Percentiles rank a stretch among this genome's conserved stretches.
Evolutionary conservation across 2,888 invertebrate species (phyloP).

Genomic region (Epistrophe grossulariae): DNA sequence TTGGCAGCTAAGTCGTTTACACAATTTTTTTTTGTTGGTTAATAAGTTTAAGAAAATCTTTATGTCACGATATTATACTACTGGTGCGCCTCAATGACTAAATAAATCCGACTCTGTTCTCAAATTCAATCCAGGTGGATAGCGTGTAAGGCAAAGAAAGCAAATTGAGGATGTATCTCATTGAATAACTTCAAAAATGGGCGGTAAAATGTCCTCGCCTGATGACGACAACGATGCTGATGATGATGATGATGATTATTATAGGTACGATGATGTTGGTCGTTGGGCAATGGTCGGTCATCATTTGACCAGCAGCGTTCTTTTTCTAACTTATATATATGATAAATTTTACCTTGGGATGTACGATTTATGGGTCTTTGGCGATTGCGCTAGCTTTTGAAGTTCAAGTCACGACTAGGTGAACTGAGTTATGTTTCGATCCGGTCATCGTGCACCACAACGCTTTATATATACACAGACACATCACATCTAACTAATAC

Average conservation of each 20-base stretch:
- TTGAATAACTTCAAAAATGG: constrained; percentile 67
- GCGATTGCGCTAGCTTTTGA: constrained; percentile 68
- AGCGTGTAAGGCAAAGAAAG: constrained; percentile 3
- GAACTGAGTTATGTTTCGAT: constrained; percentile 57
- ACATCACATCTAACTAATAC: constrained; percentile 9
- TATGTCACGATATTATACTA: no score
- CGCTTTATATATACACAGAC: not conserved
- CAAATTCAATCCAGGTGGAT: constrained; percentile 41
- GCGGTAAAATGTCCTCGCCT: constrained; percentile 57
- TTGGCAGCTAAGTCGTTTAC: no score
- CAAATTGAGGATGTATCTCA: constrained; percentile 59
- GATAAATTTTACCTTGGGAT: constrained; percentile 31
- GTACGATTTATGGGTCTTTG: constrained; percentile 61
- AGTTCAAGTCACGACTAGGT: constrained; percentile 70
- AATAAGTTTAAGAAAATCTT: no score
- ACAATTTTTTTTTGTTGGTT: no score
- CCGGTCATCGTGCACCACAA: constrained; percentile 32
- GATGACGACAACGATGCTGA: constrained; percentile 31
- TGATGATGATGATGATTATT: constrained; percentile 14
- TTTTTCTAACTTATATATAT: constrained; percentile 39
- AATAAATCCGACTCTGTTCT: not conserved
- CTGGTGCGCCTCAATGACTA: not conserved
- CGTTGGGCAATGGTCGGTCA: constrained; percentile 35
- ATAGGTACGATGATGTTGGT: constrained; percentile 1
- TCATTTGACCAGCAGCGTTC: constrained; percentile 35